A percentile compares a stretch with the other conserved stretches of the same genome.
These are phyloP conservation scores for Neoascia interrupta DNA, from an alignment of 2,888 invertebrate genomes.

Conservation along the genomic window DNA sequence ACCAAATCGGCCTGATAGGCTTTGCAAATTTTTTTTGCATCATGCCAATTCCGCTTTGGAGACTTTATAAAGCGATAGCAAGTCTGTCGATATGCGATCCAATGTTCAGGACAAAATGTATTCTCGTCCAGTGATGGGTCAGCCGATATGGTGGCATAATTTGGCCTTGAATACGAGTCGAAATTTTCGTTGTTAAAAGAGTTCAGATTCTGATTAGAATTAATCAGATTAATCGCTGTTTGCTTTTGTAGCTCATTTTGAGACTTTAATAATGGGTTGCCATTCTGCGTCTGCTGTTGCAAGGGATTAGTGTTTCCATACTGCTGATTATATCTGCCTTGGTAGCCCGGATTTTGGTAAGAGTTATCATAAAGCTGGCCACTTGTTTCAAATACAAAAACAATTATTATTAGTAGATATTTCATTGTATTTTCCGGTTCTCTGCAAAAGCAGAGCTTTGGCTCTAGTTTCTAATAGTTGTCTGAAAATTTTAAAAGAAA, in stretches of 20 bases:
- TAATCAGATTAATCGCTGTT: constrained; percentile 47
- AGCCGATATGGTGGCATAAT: constrained; percentile 72
- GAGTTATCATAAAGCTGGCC: too few species aligned
- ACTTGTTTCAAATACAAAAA: too few species aligned
- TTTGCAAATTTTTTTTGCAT: constrained; percentile 91
- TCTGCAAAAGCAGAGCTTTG: too few species aligned
- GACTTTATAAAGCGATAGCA: constrained; percentile 96
- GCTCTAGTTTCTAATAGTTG: too few species aligned
- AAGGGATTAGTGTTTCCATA: too few species aligned
- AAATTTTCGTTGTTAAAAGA: constrained; percentile 46
- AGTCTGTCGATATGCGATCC: constrained; percentile 89
- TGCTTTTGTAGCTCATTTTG: constrained; percentile 72
- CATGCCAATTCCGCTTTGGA: constrained; percentile 88
- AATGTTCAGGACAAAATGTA: constrained; percentile 89
- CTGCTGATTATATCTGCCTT: too few species aligned
- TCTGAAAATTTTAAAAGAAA: too few species aligned
- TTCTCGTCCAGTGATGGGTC: constrained; percentile 77
- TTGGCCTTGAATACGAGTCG: constrained; percentile 47
- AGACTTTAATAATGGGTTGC: too few species aligned
- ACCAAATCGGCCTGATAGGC: constrained; percentile 90
- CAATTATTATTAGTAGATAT: too few species aligned
- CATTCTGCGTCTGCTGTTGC: too few species aligned
- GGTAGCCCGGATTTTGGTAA: too few species aligned
- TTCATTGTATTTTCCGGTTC: too few species aligned
- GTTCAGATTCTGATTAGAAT: constrained; percentile 23